These are phyloP conservation scores for Trialeurodes vaporariorum DNA, from an alignment of 1,140 invertebrate species.

Conservation along the genomic window DNA sequence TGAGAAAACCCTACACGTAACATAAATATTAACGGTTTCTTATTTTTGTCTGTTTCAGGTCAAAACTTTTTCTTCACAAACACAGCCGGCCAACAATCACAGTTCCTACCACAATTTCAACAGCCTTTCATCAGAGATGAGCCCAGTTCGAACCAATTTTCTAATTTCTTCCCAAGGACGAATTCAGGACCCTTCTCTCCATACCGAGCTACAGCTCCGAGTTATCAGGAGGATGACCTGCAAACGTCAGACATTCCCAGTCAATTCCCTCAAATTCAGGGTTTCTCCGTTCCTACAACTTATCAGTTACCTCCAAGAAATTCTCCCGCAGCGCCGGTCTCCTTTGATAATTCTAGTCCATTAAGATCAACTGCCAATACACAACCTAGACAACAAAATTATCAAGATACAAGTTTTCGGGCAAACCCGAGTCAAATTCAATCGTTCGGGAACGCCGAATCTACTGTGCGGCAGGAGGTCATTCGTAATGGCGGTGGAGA, in stretches of 20 bases:
- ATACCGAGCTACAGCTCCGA: constrained; percentile 14
- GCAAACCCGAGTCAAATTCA: background rate
- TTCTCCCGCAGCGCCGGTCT: background rate
- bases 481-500: background rate
- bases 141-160: constrained; percentile 14
- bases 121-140: constrained; percentile 12
- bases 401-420: background rate
- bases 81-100: constrained; percentile 14
- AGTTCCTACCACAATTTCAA: constrained; percentile 16
- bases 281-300: background rate
- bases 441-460: background rate
- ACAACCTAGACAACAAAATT: background rate
- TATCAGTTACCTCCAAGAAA: background rate
- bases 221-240: constrained; percentile 4
- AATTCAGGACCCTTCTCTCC: constrained; percentile 17
- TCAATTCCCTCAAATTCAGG: background rate
- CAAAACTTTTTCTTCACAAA: constrained; percentile 21
- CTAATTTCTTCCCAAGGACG: constrained; percentile 18
- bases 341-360: background rate
- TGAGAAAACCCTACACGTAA: too few species aligned
- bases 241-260: background rate
- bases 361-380: background rate
- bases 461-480: background rate
- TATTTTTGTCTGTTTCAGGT: constrained; percentile 10
- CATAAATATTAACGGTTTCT: too few species aligned